phyloP scores from a whole-genome alignment of 2,888 invertebrate species.

The Seira sanloemensis region DNA sequence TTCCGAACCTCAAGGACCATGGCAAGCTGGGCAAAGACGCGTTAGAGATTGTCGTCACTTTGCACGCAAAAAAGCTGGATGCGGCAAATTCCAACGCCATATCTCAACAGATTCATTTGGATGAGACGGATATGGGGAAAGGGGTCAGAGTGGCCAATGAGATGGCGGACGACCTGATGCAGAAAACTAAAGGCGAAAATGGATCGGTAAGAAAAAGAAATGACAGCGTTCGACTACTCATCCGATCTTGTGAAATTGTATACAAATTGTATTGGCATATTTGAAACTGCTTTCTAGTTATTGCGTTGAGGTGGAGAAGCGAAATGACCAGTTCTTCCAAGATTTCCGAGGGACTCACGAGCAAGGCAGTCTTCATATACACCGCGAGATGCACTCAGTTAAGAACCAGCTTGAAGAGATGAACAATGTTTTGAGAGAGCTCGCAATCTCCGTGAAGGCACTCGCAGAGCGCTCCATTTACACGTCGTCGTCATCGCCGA shows the following conservation, averaged over 20 bases:
- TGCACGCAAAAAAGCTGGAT: conserved; percentile 69
- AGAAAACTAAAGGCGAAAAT: conserved; percentile 71
- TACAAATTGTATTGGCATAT: too few species aligned
- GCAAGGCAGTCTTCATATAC: conserved; percentile 59
- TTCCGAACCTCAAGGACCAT: conserved; percentile 73
- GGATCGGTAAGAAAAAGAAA: conserved; percentile 66
- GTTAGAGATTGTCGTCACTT: conserved; percentile 72
- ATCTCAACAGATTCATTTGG: conserved; percentile 61
- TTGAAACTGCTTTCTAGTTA: conserved; percentile 68
- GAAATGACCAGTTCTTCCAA: conserved; percentile 67
- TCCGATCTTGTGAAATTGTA: too few species aligned
- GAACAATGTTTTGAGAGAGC: conserved; percentile 67
- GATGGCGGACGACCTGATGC: conserved; percentile 71
- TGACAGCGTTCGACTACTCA: neutral
- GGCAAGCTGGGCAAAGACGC: conserved; percentile 73
- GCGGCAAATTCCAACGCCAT: conserved; percentile 66
- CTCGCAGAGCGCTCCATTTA: conserved; percentile 69
- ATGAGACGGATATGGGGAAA: conserved; percentile 36
- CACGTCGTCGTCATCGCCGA: conserved; percentile 58
- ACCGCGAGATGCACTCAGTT: conserved; percentile 67
- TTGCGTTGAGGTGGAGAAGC: conserved; percentile 66
- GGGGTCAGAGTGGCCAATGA: conserved; percentile 57
- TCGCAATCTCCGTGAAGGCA: conserved; percentile 66
- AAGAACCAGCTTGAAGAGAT: conserved; percentile 72
- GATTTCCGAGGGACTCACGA: conserved; percentile 69